Evolutionary conservation across 2,888 invertebrate genomes (phyloP).

Genomic region (Rhopalosiphum nymphaeae): DNA sequence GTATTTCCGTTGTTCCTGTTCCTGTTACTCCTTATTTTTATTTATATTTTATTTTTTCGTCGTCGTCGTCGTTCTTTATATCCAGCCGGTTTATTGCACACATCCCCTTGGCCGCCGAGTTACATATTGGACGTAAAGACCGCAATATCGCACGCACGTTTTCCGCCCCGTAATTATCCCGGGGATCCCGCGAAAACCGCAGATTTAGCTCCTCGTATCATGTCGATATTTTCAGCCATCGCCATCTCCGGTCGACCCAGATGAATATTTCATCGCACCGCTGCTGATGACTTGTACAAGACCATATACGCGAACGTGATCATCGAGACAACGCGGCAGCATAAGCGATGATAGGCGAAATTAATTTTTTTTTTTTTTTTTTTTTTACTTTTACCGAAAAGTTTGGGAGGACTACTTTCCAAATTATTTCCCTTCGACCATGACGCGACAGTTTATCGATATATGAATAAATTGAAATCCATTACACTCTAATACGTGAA

Average conservation of each 20-base stretch:
- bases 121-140: constrained; percentile 7
- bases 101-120: constrained; percentile 10
- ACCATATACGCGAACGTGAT: too few species aligned
- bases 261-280: neutral
- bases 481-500: neutral
- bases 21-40: neutral
- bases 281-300: too few species aligned
- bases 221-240: neutral
- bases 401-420: neutral
- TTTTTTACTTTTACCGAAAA: neutral
- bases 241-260: neutral
- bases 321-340: neutral
- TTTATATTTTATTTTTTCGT: constrained; percentile 7
- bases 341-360: neutral
- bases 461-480: neutral
- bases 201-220: neutral
- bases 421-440: neutral
- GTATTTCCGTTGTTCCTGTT: neutral
- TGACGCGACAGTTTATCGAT: neutral
- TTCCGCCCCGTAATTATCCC: neutral
- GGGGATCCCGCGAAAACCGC: neutral
- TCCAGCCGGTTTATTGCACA: neutral
- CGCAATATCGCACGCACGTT: neutral
- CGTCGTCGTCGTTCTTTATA: neutral
- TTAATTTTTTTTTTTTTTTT: neutral